Base-by-base conservation (phyloP, 2,888 invertebrate species). In the Laspeyria flexula region DNA sequence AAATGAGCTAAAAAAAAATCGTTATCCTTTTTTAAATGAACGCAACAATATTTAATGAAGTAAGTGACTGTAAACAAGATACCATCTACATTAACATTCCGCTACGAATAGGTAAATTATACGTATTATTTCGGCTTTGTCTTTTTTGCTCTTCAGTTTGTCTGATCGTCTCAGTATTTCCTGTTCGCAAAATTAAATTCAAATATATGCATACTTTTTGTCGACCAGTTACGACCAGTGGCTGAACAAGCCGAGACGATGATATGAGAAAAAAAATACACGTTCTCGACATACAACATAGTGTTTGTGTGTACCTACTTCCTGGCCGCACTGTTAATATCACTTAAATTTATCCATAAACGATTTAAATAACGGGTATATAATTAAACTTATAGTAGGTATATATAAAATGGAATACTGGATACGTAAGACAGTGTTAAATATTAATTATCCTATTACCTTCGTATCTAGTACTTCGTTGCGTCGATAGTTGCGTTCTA, bases 181-280 rank as follows among this genome's bases (percentile, higher is more conserved):
- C 90, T 90, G 89, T 85, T 89, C 59, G 82, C 78, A 58, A 85
- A 88, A 87, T 86, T 80, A 80, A 80, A 91, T 90, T 88, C 83
- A 88, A 90, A 90, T 90, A 63, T 89, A 90, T 91, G 84, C 90
- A 86, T 85, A 83, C 80, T 88, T 88, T 88, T 90, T 89, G 86
- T 83, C 79, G 83, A 84, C 80, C 75, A 77, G 77, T 78, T 80
- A 78, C 77, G 72, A 76, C 60, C 56, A 42, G 72, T 68, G 64
- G 60, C 66, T 63, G 70, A 67, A 70, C 64, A 64, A 60, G 58
- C 48, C 50, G 53, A 66, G 67, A 62, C 63, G 65, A 74, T 71
- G 59, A 66, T 57, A 62, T 54, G 45, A 60, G 57, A 66, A 71
- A 72, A 69, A 43, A 71, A 67, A 69, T 71, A 75, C 75, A 56